Percentiles rank a stretch among this genome's conserved stretches.
Conservation (phyloP, 2,888 invertebrate species). For the Torymus aiolomorphi region DNA sequence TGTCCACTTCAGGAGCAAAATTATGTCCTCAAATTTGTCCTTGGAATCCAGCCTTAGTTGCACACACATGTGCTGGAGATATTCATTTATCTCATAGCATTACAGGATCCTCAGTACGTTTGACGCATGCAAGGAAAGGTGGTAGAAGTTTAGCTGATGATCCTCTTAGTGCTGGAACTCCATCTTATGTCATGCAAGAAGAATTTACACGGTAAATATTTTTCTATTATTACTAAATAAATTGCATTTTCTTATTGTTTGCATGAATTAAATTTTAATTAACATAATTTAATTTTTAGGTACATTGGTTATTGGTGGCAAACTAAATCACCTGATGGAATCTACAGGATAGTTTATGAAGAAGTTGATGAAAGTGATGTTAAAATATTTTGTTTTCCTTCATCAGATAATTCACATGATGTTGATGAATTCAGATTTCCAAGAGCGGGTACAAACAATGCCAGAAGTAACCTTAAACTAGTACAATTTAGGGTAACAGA, state of each 20-base stretch:
- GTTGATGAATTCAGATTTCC: conserved; percentile 93
- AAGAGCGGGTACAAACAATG: conserved; percentile 92
- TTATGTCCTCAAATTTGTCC: conserved; percentile 91
- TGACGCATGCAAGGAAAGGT: conserved; percentile 84
- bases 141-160: conserved; percentile 85
- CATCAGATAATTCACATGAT: conserved; percentile 87
- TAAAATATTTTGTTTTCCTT: conserved; percentile 91
- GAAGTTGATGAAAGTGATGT: conserved; percentile 94
- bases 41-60: conserved; percentile 86
- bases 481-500: conserved; percentile 85
- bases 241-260: background rate
- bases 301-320: conserved; percentile 99
- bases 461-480: conserved; percentile 91
- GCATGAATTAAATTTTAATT: background rate
- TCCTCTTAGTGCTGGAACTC: conserved; percentile 94
- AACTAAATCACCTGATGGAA: conserved; percentile 84
- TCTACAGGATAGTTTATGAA: conserved; percentile 89
- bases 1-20: conserved; percentile 82
- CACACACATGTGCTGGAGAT: conserved; percentile 93
- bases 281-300: conserved; percentile 57
- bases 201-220: conserved; percentile 82
- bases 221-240: background rate
- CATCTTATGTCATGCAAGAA: conserved; percentile 98
- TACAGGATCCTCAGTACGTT: conserved; percentile 82
- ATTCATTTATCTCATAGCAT: conserved; percentile 89